phyloP scores from a whole-genome alignment of 2,797 vertebrate genomes.

The Platyrinchus mystaceus region DNA sequence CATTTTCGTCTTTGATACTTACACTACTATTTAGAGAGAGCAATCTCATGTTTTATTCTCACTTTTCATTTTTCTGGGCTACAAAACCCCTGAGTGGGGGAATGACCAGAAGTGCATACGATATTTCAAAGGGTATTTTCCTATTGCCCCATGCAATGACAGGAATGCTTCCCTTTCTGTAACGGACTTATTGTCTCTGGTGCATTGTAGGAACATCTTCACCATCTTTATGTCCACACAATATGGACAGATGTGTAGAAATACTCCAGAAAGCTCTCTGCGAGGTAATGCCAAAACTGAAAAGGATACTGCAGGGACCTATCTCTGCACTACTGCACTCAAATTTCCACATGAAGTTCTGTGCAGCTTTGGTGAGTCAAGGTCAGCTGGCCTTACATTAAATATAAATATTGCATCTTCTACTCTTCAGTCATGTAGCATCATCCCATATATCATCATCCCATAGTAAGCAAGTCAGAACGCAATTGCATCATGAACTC shows the following conservation, averaged over 20 bases:
- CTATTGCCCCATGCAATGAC: neutral
- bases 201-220: neutral
- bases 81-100: neutral
- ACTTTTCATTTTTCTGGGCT: neutral
- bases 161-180: neutral
- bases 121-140: neutral
- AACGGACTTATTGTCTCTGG: neutral
- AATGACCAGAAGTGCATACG: neutral
- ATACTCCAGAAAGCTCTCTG: neutral
- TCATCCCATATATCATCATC: neutral
- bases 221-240: neutral
- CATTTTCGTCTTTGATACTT: neutral
- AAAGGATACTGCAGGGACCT: neutral
- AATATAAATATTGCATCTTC: neutral
- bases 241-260: neutral
- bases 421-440: neutral
- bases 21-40: neutral
- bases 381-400: neutral
- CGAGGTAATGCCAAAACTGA: neutral
- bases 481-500: neutral
- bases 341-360: neutral
- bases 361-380: neutral
- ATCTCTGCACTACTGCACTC: neutral
- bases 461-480: neutral
- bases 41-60: accelerated